Evolutionary conservation across 2,113 vertebrate genomes (phyloP).

Genomic region (Corydoras maculifer): DNA sequence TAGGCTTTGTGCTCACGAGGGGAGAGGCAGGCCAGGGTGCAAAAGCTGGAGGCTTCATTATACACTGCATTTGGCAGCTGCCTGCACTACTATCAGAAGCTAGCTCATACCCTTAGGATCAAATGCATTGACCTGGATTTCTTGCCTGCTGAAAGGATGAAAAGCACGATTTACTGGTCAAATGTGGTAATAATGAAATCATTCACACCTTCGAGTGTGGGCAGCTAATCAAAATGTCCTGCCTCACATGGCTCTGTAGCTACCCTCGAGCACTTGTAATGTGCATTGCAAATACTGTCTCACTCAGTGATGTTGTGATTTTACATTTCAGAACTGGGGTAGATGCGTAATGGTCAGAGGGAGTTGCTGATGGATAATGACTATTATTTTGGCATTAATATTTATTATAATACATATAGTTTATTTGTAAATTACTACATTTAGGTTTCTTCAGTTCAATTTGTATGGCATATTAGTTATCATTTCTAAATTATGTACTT

Average conservation of each 20-base stretch:
- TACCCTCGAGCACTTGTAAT: not conserved
- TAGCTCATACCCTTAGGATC: conserved; percentile 14
- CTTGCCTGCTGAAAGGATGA: conserved; percentile 6
- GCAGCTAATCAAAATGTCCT: not conserved
- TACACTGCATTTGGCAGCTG: conserved; percentile 40
- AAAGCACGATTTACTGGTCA: not conserved
- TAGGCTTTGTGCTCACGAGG: conserved; percentile 12
- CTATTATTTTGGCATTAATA: too few relatives aligned
- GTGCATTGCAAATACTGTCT: not conserved
- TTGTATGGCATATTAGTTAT: too few relatives aligned
- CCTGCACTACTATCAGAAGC: conserved; percentile 6
- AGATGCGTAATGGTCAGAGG: too few relatives aligned
- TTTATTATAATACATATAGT: too few relatives aligned
- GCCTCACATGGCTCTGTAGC: not conserved
- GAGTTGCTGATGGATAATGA: too few relatives aligned
- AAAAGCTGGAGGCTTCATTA: conserved; percentile 33
- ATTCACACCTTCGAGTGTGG: not conserved
- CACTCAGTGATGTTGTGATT: too few relatives aligned
- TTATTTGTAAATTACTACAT: too few relatives aligned
- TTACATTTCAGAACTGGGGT: too few relatives aligned
- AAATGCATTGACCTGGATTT: conserved; percentile 22
- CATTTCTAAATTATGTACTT: too few relatives aligned
- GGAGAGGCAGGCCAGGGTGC: not conserved
- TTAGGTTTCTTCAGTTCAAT: too few relatives aligned
- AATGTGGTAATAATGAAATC: conserved; percentile 14